phyloP scores from a whole-genome alignment of 2,113 vertebrate genomes.

The Pontoporia blainvillei region DNA sequence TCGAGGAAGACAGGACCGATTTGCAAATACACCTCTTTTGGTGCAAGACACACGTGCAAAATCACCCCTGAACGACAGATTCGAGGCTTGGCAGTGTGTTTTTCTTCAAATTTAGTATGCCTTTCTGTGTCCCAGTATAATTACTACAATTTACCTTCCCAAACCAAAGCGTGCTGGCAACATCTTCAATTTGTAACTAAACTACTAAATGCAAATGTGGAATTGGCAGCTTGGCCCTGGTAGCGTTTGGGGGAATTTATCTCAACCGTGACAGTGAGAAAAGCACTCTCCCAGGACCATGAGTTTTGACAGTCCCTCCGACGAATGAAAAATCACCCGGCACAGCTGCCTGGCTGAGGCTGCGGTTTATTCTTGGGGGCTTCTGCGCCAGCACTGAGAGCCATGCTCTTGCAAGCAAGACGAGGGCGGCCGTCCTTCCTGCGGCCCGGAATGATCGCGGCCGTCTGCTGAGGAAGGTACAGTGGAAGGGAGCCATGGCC shows the following conservation, averaged over 20 bases:
- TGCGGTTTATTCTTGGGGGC: not conserved
- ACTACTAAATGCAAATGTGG: constrained; percentile 66
- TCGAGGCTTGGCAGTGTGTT: not conserved
- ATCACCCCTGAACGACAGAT: not conserved
- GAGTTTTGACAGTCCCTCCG: constrained; percentile 75
- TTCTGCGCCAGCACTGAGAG: not conserved
- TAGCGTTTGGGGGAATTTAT: constrained; percentile 73
- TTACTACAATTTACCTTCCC: constrained; percentile 56
- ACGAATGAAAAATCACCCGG: constrained; percentile 70
- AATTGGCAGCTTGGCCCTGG: constrained; percentile 72
- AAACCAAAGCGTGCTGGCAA: constrained; percentile 38
- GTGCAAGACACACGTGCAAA: fast-evolving
- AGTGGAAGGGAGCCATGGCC: fast-evolving
- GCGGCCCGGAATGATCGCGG: not conserved
- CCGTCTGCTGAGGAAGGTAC: fast-evolving
- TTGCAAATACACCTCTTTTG: not conserved
- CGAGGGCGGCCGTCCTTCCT: not conserved
- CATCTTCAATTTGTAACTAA: constrained; percentile 55
- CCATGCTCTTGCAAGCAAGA: not conserved
- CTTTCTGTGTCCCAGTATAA: not conserved
- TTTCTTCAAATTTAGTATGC: not conserved
- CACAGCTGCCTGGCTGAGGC: constrained; percentile 58
- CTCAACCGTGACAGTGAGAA: constrained; percentile 76
- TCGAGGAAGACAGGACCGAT: fast-evolving
- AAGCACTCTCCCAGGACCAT: constrained; percentile 75